phyloP scores from a whole-genome alignment of 1,140 invertebrate species.

The Bombus sylvicola region DNA sequence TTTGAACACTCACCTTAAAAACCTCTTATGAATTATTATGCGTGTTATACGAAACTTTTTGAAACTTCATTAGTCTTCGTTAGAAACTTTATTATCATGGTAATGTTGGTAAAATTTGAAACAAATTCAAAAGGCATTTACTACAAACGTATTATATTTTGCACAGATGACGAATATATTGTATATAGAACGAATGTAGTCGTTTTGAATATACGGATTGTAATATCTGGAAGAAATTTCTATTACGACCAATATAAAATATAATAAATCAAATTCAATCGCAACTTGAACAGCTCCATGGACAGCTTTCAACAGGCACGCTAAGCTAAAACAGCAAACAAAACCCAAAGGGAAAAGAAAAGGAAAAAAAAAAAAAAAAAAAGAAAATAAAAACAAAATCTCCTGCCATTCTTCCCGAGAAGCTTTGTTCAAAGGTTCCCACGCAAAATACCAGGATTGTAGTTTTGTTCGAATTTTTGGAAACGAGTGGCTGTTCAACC shows the following conservation, averaged over 20 bases:
- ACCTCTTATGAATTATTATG: not conserved
- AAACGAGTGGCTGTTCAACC: slow-evolving; percentile 22
- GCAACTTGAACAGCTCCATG: not conserved
- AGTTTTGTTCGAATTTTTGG: slow-evolving; percentile 47
- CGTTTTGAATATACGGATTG: not conserved
- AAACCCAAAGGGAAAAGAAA: too few relatives aligned
- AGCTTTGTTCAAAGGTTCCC: slow-evolving; percentile 24
- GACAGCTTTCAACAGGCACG: not conserved
- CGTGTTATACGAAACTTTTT: not conserved
- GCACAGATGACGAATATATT: too few relatives aligned
- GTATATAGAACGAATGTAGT: too few relatives aligned
- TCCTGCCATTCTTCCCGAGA: not conserved
- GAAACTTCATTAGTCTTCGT: not conserved
- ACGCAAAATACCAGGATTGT: not conserved
- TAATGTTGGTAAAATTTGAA: too few relatives aligned
- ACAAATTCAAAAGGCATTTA: too few relatives aligned
- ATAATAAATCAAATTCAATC: not conserved
- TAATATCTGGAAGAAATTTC: not conserved
- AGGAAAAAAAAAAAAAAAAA: not conserved
- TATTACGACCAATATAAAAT: not conserved
- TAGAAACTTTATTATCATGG: not conserved
- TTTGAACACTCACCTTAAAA: not conserved
- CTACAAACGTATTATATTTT: not conserved
- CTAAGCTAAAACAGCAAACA: not conserved
- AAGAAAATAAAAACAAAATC: not conserved